Evolutionary conservation across 2,113 vertebrate genomes (phyloP), one percentile per base, ranked within the genome.

Genomic region (Ceyx melanurus): DNA sequence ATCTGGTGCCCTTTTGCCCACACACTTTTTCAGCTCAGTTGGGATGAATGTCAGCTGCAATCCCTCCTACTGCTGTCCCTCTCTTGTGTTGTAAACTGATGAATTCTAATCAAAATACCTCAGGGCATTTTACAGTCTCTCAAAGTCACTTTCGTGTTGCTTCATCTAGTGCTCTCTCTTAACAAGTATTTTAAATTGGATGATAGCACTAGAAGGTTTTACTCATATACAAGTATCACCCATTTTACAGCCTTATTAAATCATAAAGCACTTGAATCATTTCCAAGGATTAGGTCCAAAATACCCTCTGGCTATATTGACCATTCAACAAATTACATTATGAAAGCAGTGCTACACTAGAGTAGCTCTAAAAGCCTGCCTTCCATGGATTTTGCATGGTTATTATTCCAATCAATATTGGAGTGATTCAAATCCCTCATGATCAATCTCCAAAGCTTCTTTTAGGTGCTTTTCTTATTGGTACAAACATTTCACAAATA

Each of bases 101-200:
- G 61, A 73, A 90, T 94, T 82, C 70, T 95, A 94, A 95, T 84
- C 90, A 66, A 86, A 92, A 86, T 73, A 68, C 89, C 86, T 92
- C n/a, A 19, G 77, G 84, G 85, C 70, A 74, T 82, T 94, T 78
- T 78, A 71, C 62, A 88, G 75, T 88, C 83, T 77, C 90, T 92
- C 82, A 86, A 73, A 96, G 92, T 89, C 76, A 94, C 74, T 95
- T 94, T 85, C 0, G 1, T 77, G 68, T 95, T 80, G 72, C 76
- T 96, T 96, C 88, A 87, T 94, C 74, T 87, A 95, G 46, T 75
- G 43, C 31, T 78, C 29, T 64, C 75, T 58, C 90, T 88, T 96
- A 97, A 97, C 91, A 95, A 97, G 92, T 72, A 54, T 93, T 82
- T 89, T 78, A 94, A 93, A 95, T 94, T 90, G 86, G 94, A 91